Base-by-base conservation (phyloP, 2,113 vertebrate species). In the Boleophthalmus pectinirostris region DNA sequence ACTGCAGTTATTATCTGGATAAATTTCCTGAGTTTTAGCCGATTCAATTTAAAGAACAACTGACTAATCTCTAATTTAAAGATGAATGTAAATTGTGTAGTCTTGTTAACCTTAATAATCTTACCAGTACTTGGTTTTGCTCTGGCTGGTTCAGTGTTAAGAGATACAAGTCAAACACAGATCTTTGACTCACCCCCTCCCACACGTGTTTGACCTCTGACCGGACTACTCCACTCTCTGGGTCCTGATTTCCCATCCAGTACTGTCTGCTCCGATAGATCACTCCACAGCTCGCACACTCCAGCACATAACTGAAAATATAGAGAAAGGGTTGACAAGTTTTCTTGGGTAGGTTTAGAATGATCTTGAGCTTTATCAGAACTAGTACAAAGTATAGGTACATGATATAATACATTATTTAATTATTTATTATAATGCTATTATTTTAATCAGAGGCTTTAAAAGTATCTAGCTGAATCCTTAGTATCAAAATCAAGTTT, bases 251-350 rank as follows among this genome's bases (percentile, higher is more conserved):
- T 23, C 94, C 93, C 86, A 93, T 58, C 94, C 94, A 95, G 91
- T 93, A 94, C 89, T 95, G 94, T 60, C 94, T 88, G 77, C 94
- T 95, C 60, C 94, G 92, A 85, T 94, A 95, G 85, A 95, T 95
- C 1, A 95, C 94, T 7, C 94, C 94, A 73, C 94, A 95, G 81
- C 86, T 92, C 1, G 81, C 78, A 77, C 94, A 95, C 88, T 95
- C 94, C 84, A 95, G 72, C 66, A 95, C 94, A n/a, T 91, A 95
- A 14, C 94, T 95, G 85, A 7, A 53, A 66, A 72, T 15, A 4
- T 0, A 9, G 46, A 5, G 47, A n/a, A 70, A n/a, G 14, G 49
- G 49, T 20, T 51, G 5, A 43, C 38, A 43, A 6, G 7, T 43
- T 43, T 43, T 43, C 38, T 8, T 43, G 35, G 35, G 6, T 38